Conservation (phyloP, 2,888 invertebrate species). For the Euclidia mi region DNA sequence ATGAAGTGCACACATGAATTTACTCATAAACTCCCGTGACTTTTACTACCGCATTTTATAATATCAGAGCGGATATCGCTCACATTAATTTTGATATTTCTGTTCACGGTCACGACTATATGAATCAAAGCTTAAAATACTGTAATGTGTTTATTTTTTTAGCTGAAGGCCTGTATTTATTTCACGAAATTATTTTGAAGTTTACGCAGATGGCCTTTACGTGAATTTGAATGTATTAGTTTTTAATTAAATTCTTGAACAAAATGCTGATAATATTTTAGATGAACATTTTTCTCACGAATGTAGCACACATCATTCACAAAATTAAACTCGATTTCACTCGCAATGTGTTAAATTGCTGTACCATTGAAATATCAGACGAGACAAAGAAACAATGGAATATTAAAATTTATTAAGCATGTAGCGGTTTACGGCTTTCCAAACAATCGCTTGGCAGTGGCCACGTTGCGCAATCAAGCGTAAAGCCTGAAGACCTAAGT, state of each 20-base stretch:
- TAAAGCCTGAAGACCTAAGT: slow-evolving; percentile 33
- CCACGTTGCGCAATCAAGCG: slow-evolving; percentile 45
- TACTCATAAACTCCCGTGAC: slow-evolving; percentile 26
- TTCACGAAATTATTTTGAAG: not conserved
- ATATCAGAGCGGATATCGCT: slow-evolving; percentile 55
- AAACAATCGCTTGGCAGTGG: slow-evolving; percentile 60
- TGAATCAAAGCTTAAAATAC: slow-evolving; percentile 18
- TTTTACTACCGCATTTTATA: slow-evolving; percentile 42
- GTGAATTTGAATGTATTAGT: too few relatives aligned
- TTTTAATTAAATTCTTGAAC: slow-evolving; percentile 21
- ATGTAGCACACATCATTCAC: slow-evolving; percentile 54
- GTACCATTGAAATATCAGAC: slow-evolving; percentile 63
- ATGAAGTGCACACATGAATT: slow-evolving; percentile 14
- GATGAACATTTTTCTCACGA: slow-evolving; percentile 38
- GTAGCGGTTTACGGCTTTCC: slow-evolving; percentile 64
- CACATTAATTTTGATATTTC: slow-evolving; percentile 52
- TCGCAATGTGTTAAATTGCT: slow-evolving; percentile 57
- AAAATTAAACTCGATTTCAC: slow-evolving; percentile 62
- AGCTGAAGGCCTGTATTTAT: not conserved
- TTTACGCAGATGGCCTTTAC: too few relatives aligned
- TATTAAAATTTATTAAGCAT: slow-evolving; percentile 74
- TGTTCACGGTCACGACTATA: slow-evolving; percentile 53
- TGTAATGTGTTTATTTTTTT: slow-evolving; percentile 5
- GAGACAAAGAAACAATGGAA: slow-evolving; percentile 74
- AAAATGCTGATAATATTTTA: slow-evolving; percentile 13